phyloP scores from a whole-genome alignment of 2,888 invertebrate species.

The Phrixothrix hirtus region DNA sequence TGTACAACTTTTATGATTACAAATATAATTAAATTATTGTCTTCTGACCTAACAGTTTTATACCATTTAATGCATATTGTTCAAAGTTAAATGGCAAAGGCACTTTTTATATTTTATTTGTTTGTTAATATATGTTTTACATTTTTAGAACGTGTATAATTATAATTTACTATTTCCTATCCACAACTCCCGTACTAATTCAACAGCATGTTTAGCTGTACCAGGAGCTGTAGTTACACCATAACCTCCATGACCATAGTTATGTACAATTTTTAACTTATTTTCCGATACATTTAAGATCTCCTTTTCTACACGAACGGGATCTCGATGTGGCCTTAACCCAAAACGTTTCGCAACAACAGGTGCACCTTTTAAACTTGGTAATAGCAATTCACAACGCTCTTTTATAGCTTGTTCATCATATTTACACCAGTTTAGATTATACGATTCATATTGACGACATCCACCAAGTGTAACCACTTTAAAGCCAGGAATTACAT shows the following conservation, averaged over 20 bases:
- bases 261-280: slow-evolving; percentile 75
- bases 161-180: slow-evolving; percentile 50
- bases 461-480: slow-evolving; percentile 83
- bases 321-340: slow-evolving; percentile 77
- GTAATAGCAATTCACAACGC: slow-evolving; percentile 76
- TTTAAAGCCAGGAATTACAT: slow-evolving; percentile 78
- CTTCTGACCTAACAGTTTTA: no score
- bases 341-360: slow-evolving; percentile 73
- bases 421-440: slow-evolving; percentile 66
- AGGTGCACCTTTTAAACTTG: slow-evolving; percentile 65
- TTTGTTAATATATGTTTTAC: slow-evolving; percentile 27
- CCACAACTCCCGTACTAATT: slow-evolving; percentile 64
- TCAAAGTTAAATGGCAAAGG: slow-evolving; percentile 18
- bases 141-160: slow-evolving; percentile 14
- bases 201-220: slow-evolving; percentile 76
- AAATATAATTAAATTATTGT: no score
- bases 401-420: slow-evolving; percentile 79
- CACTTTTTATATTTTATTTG: slow-evolving; percentile 28
- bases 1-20: no score
- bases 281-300: slow-evolving; percentile 51
- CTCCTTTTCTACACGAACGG: slow-evolving; percentile 74
- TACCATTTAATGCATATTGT: slow-evolving; percentile 12
- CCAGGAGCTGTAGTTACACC: slow-evolving; percentile 91
- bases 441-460: slow-evolving; percentile 80
- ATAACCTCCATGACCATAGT: slow-evolving; percentile 95